Base-by-base conservation (phyloP, 37 sponge, comb jelly and placozoan species). In the Geodia barretti region DNA sequence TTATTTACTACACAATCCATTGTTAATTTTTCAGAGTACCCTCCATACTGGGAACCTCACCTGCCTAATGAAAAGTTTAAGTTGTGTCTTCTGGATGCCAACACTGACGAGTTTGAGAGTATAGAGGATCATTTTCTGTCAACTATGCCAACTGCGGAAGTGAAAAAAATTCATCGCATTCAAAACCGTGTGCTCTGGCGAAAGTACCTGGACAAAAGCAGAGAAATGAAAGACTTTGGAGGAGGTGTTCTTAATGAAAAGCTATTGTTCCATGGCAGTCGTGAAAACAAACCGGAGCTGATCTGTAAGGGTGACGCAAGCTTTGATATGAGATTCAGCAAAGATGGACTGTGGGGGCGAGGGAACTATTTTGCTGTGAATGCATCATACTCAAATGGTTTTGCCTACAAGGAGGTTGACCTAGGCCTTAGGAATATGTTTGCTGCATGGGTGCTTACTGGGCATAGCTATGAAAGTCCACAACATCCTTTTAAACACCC, bases 361-460 rank as follows among this genome's bases (percentile, higher is more conserved):
- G 86, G 86, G 7, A 90, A 85, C 34, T 84, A 90, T 65, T 90
- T 90, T 90, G 90, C 90, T 62, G 82, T 64, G 39, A 90, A 84
- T 80, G 76, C 90, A 8, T 75, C 73, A 0, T 80, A 84, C 62
- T 84, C 86, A 9, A 24, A 85, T 80, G 72, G 60, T 14, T 90
- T 72, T 80, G 75, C 80, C 43, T 75, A 85, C 38, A 68, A 40
- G 7, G 33, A 30, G 62, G 39, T 17, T 8, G 17, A 7, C 17
- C 32, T 36, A 64, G 41, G 58, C 1, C 3, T 64, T 4, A 32
- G 59, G 30, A 75, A 90, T 39, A 77, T 90, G 72, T 42, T 90
- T 33, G 81, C 80, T 33, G 90, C 90, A 11, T 60, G 64, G 60
- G 90, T 90, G 26, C 61, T 90, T 39, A 81, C 85, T 35, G 85